Evolutionary conservation across 2,113 vertebrate genomes (phyloP).

Genomic region (Nothocercus julius): DNA sequence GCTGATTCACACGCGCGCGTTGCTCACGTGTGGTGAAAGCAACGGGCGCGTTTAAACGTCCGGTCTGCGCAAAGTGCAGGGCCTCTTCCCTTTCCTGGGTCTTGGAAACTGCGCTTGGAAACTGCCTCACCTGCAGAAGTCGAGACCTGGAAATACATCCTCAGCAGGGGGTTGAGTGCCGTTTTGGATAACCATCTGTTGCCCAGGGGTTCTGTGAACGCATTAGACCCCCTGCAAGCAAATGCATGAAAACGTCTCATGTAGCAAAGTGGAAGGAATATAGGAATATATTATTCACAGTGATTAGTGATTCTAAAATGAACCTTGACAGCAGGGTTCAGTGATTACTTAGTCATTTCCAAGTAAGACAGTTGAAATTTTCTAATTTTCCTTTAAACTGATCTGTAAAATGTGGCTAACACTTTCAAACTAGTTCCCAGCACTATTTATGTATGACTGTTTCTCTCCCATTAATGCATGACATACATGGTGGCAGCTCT

Average conservation of each 20-base stretch:
- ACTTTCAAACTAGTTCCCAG: background rate
- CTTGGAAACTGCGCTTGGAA: background rate
- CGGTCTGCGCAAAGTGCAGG: background rate
- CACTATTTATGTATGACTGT: background rate
- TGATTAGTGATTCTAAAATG: background rate
- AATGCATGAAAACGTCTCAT: background rate
- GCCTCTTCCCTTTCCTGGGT: background rate
- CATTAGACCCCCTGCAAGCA: background rate
- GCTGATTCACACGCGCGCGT: rapidly evolving
- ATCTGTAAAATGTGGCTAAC: background rate
- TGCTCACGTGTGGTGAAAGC: background rate
- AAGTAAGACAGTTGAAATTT: background rate
- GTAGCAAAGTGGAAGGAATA: background rate
- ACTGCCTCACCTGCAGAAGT: background rate
- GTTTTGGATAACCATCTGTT: background rate
- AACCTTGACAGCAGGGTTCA: background rate
- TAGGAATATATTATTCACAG: background rate
- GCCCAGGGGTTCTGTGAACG: rapidly evolving
- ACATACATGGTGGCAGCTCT: background rate
- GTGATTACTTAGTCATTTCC: background rate
- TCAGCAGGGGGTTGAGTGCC: background rate
- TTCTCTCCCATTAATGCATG: background rate
- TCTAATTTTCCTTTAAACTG: background rate
- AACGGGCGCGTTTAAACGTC: background rate
- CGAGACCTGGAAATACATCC: background rate